Conservation (phyloP, 37 sponge, comb jelly and placozoan genomes). For the Haliclona indistincta region DNA sequence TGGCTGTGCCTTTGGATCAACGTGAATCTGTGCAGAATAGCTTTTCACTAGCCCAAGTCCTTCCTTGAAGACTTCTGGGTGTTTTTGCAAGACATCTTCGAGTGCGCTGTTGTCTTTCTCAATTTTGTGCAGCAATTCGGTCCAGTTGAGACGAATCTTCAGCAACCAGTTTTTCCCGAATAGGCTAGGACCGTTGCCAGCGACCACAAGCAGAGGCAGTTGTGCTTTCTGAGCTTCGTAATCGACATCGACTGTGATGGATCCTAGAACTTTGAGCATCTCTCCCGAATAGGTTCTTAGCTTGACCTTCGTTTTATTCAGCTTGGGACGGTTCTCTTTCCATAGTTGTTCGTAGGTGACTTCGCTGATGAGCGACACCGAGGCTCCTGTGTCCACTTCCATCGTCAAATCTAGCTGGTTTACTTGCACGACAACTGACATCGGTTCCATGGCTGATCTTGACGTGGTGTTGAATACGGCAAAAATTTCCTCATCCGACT, state of each 20-base stretch:
- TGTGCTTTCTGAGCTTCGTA: constrained; percentile 8
- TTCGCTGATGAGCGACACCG: constrained; percentile 23
- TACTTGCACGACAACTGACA: too few relatives aligned
- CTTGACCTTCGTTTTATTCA: constrained; percentile 3
- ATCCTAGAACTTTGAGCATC: constrained; percentile 27
- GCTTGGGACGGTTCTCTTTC: not conserved
- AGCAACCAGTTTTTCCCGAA: constrained; percentile 29
- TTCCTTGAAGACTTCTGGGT: constrained; percentile 18
- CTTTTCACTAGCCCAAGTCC: constrained; percentile 12
- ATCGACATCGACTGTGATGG: constrained; percentile 2
- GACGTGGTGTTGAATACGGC: too few relatives aligned
- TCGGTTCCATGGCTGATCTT: too few relatives aligned
- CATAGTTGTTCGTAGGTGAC: not conserved
- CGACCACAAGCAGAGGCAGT: constrained; percentile 33
- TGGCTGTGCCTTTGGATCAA: constrained; percentile 29
- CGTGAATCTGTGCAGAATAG: constrained; percentile 1
- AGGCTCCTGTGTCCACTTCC: constrained; percentile 33
- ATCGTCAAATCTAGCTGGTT: too few relatives aligned
- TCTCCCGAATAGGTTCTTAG: constrained; percentile 43
- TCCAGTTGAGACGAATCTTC: constrained; percentile 20
- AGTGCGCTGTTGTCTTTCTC: not conserved
- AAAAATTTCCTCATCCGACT: too few relatives aligned
- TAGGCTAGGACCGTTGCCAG: constrained; percentile 38
- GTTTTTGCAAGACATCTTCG: not conserved
- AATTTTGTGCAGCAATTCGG: constrained; percentile 7